Conservation (phyloP, 2,113 vertebrate species). For the Sminthopsis crassicaudata region DNA sequence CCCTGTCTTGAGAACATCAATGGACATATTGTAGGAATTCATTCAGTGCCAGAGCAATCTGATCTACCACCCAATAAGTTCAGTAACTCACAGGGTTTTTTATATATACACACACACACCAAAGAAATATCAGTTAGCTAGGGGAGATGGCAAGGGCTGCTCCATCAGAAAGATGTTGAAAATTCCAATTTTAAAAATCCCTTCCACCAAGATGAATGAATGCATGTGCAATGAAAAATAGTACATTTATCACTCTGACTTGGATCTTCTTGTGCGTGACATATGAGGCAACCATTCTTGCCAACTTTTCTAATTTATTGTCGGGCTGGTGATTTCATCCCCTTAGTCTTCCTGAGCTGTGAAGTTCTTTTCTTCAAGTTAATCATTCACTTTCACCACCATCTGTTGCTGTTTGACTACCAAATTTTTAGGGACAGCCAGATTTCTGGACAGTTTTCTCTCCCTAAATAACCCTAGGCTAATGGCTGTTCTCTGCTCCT, state of each 20-base stretch:
- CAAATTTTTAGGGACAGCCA: neutral
- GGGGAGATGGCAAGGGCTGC: neutral
- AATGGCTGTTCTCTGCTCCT: neutral
- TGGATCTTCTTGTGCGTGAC: slow-evolving; percentile 17
- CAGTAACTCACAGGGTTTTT: slow-evolving; percentile 2
- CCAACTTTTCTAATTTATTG: neutral
- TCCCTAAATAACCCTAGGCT: neutral
- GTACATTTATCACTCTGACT: neutral
- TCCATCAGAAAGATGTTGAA: slow-evolving; percentile 15
- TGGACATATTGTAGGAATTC: neutral
- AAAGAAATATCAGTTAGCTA: neutral
- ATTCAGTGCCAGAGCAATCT: neutral
- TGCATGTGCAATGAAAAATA: neutral
- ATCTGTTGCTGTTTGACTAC: slow-evolving; percentile 10
- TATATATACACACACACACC: no score
- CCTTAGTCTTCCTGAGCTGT: slow-evolving; percentile 16
- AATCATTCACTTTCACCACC: slow-evolving; percentile 27
- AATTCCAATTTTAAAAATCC: neutral
- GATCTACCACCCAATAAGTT: slow-evolving; percentile 11
- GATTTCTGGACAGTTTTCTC: neutral
- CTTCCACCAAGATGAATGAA: slow-evolving; percentile 7
- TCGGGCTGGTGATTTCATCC: slow-evolving; percentile 4
- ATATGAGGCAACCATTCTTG: slow-evolving; percentile 8
- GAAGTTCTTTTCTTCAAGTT: slow-evolving; percentile 26
- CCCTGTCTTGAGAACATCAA: neutral